phyloP scores from a whole-genome alignment of 2,797 vertebrate species.

The Takifugu ocellatus region DNA sequence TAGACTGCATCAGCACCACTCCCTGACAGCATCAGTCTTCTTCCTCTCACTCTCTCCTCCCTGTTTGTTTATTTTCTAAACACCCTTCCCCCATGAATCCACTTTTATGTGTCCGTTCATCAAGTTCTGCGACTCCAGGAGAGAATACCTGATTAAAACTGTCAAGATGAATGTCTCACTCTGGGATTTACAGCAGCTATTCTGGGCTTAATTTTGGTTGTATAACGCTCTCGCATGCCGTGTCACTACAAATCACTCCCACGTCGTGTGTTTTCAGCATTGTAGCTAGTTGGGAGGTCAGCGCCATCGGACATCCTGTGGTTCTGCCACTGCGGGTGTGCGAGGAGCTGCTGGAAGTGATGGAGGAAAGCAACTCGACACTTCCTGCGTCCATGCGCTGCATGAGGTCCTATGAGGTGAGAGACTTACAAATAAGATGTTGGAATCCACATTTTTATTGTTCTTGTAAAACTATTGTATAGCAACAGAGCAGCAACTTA shows the following conservation, averaged over 20 bases:
- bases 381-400: conserved; percentile 83
- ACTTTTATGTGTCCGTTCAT: conserved; percentile 23
- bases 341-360: conserved; percentile 81
- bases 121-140: conserved; percentile 32
- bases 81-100: conserved; percentile 20
- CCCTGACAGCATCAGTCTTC: conserved; percentile 61
- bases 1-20: conserved; percentile 57
- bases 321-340: conserved; percentile 85
- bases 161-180: conserved; percentile 25
- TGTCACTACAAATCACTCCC: conserved; percentile 42
- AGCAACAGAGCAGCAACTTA: conserved; percentile 13
- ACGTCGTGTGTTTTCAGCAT: conserved; percentile 70
- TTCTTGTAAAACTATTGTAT: background rate
- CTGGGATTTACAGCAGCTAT: conserved; percentile 36
- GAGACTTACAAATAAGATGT: conserved; percentile 9
- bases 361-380: conserved; percentile 77
- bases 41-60: conserved; percentile 12
- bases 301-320: conserved; percentile 84
- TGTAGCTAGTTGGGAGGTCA: conserved; percentile 83
- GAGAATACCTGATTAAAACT: conserved; percentile 52
- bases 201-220: conserved; percentile 19
- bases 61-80: conserved; percentile 5
- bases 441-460: background rate
- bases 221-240: conserved; percentile 22
- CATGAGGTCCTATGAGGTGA: conserved; percentile 93